These are phyloP conservation scores for Monodelphis domestica DNA, from an alignment of 2,797 vertebrate genomes.

Conservation along the genomic window DNA sequence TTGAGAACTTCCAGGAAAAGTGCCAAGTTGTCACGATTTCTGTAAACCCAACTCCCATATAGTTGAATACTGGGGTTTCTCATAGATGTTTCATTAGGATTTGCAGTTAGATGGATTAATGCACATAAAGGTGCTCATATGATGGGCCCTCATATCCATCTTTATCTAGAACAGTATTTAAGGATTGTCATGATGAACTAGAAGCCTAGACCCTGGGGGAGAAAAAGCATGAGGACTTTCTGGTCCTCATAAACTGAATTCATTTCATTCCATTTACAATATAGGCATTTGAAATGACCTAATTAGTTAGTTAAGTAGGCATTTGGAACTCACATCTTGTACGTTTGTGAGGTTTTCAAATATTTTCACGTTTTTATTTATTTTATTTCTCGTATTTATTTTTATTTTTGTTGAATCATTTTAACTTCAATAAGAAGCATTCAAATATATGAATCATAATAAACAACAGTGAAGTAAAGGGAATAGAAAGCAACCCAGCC, in stretches of 20 bases:
- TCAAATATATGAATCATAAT: too few relatives aligned
- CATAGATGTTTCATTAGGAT: conserved; percentile 19
- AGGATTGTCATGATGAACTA: conserved; percentile 36
- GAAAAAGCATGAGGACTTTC: conserved; percentile 7
- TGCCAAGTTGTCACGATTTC: conserved; percentile 28
- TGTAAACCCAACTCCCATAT: conserved; percentile 5
- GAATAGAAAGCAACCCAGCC: neutral
- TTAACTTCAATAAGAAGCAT: neutral
- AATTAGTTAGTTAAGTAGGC: neutral
- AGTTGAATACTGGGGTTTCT: neutral
- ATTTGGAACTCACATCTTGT: conserved; percentile 33
- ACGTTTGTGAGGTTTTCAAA: conserved; percentile 27
- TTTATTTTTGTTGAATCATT: neutral
- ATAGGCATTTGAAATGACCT: conserved; percentile 53
- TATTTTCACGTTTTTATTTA: neutral
- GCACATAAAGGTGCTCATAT: neutral
- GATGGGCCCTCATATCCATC: neutral
- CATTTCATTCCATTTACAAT: conserved; percentile 32
- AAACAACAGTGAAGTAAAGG: neutral
- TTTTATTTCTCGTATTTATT: too few relatives aligned
- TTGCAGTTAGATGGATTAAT: neutral
- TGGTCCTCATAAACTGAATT: conserved; percentile 43
- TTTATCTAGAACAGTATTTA: conserved; percentile 6
- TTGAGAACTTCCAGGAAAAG: conserved; percentile 39
- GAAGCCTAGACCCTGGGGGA: conserved; percentile 15